phyloP scores from a whole-genome alignment of 2,888 invertebrate species.

The Phorcus lineatus region DNA sequence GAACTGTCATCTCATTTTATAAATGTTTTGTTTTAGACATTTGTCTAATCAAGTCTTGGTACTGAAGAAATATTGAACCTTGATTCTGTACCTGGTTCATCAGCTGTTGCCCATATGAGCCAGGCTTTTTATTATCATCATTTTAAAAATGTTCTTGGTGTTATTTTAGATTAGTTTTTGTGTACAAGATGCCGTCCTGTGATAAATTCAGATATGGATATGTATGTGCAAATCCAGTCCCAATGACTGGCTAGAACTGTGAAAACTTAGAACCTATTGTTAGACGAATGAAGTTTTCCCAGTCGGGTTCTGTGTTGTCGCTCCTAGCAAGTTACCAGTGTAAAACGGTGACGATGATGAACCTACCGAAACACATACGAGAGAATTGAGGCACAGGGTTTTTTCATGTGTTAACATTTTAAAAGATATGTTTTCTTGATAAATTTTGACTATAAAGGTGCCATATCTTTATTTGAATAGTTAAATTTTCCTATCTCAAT shows the following conservation, averaged over 20 bases:
- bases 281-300: not conserved
- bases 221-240: slow-evolving; percentile 14
- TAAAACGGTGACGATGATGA: not conserved
- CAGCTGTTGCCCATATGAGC: slow-evolving; percentile 19
- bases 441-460: not conserved
- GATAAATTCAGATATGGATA: slow-evolving; percentile 20
- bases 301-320: not conserved
- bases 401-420: not conserved
- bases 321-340: not conserved
- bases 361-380: not conserved
- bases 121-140: slow-evolving; percentile 25
- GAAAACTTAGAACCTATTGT: not conserved
- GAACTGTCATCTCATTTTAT: not conserved
- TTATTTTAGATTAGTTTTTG: slow-evolving; percentile 22
- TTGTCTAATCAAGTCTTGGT: too few relatives aligned
- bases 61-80: too few relatives aligned
- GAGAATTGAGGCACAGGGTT: slow-evolving; percentile 19
- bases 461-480: too few relatives aligned
- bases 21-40: not conserved
- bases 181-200: slow-evolving; percentile 29
- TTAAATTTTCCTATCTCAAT: too few relatives aligned
- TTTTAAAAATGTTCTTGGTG: slow-evolving; percentile 13
- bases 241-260: not conserved
- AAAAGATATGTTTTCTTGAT: not conserved
- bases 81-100: slow-evolving; percentile 4